Percentiles rank a stretch among this genome's conserved stretches.
These are phyloP conservation scores for Ctenochaetus hawaiiensis DNA, from an alignment of 2,797 vertebrate species.

Conservation along the genomic window DNA sequence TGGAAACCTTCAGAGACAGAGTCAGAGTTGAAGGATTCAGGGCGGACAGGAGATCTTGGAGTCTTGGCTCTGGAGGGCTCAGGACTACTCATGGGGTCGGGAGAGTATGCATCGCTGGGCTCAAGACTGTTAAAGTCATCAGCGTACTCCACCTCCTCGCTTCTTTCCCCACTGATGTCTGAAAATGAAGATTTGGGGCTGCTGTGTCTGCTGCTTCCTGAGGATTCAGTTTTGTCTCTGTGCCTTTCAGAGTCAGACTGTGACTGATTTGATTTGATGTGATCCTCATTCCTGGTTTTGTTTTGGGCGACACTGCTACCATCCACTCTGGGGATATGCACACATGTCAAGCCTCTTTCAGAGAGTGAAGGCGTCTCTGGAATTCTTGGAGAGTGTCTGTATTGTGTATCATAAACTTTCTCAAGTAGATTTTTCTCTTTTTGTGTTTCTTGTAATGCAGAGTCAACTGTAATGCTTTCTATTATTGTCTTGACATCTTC, in stretches of 20 bases:
- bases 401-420: constrained; percentile 4
- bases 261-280: constrained; percentile 48
- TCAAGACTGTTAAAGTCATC: constrained; percentile 89
- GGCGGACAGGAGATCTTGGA: constrained; percentile 48
- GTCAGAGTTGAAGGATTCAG: constrained; percentile 62
- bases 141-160: constrained; percentile 79
- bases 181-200: constrained; percentile 75
- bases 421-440: constrained; percentile 13
- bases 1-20: constrained; percentile 62
- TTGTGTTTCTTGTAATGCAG: constrained; percentile 19
- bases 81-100: constrained; percentile 75
- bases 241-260: constrained; percentile 36
- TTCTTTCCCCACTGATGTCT: constrained; percentile 74
- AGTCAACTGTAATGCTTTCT: constrained; percentile 44
- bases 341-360: constrained; percentile 41
- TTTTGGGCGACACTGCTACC: constrained; percentile 49
- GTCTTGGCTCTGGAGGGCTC: constrained; percentile 65
- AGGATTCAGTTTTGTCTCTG: constrained; percentile 42
- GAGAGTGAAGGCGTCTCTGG: constrained; percentile 16
- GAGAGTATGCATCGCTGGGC: constrained; percentile 73
- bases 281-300: constrained; percentile 48
- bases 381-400: background rate
- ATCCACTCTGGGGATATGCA: constrained; percentile 65
- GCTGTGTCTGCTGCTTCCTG: constrained; percentile 62
- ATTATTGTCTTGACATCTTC: constrained; percentile 80